phyloP scores from a whole-genome alignment of 2,113 vertebrate species.

The Catharus bicknelli region DNA sequence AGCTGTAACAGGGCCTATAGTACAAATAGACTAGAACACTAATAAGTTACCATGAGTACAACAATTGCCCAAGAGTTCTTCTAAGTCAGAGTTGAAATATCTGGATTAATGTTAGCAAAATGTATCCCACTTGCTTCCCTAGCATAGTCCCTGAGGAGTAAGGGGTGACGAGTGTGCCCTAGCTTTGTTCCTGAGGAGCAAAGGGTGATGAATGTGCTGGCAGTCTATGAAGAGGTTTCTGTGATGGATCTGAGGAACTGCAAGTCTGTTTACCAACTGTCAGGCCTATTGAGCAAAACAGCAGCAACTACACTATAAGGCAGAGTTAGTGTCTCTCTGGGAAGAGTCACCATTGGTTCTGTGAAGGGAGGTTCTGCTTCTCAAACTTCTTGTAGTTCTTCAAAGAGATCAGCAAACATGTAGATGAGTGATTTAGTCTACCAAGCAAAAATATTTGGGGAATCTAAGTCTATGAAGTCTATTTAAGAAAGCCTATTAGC shows the following conservation, averaged over 20 bases:
- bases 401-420: not conserved
- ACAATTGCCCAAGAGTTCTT: not conserved
- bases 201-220: not conserved
- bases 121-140: not conserved
- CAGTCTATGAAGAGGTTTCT: not conserved
- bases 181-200: not conserved
- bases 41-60: not conserved
- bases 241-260: not conserved
- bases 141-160: not conserved
- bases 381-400: not conserved
- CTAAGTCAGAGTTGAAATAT: not conserved
- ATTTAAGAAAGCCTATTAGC: not conserved
- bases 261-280: not conserved
- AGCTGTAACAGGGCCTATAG: not conserved
- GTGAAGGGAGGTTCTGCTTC: not conserved
- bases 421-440: not conserved
- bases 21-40: not conserved
- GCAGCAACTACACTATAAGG: not conserved
- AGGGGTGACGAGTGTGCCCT: not conserved
- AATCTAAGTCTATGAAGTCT: not conserved
- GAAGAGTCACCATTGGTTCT: not conserved
- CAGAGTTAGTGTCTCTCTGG: not conserved
- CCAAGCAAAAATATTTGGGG: not conserved
- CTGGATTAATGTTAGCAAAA: not conserved
- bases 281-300: not conserved